These are phyloP conservation scores for Anoncus sp. DNA, from an alignment of 2,888 invertebrate genomes.

Conservation along the genomic window DNA sequence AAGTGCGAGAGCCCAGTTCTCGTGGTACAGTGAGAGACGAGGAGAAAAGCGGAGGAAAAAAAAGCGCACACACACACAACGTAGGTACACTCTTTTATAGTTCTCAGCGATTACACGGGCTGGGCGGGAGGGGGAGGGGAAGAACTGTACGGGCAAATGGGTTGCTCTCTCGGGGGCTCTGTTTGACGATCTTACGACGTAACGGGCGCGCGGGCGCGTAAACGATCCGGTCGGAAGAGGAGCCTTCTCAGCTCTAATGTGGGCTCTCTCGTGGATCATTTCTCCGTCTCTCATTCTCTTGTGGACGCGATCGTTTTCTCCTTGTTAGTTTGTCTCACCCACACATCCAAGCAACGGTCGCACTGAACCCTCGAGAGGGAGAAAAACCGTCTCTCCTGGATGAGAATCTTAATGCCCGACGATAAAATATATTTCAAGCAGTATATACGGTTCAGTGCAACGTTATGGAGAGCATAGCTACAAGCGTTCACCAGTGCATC, in stretches of 20 bases:
- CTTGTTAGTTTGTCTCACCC: slow-evolving; percentile 44
- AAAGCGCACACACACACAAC: no score
- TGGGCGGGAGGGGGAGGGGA: no score
- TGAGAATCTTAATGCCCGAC: slow-evolving; percentile 67
- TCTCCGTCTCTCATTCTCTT: slow-evolving; percentile 7
- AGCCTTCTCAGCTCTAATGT: slow-evolving; percentile 49
- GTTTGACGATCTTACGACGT: slow-evolving; percentile 66
- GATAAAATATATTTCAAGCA: slow-evolving; percentile 67
- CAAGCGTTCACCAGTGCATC: slow-evolving; percentile 40
- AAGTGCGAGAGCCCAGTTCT: slow-evolving; percentile 26
- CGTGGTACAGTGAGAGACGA: slow-evolving; percentile 9
- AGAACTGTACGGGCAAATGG: slow-evolving; percentile 62
- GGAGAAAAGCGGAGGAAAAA: slow-evolving; percentile 12
- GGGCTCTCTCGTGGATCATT: slow-evolving; percentile 36
- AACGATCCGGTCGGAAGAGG: slow-evolving; percentile 63
- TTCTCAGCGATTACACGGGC: slow-evolving; percentile 67
- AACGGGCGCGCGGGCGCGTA: slow-evolving; percentile 61
- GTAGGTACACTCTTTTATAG: slow-evolving; percentile 65
- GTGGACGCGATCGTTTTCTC: slow-evolving; percentile 3
- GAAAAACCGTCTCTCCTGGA: slow-evolving; percentile 61
- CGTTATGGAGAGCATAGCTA: slow-evolving; percentile 24
- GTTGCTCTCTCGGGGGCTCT: slow-evolving; percentile 56
- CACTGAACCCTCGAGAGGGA: slow-evolving; percentile 39
- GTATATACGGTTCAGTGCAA: slow-evolving; percentile 43
- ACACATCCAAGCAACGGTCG: slow-evolving; percentile 24